Conservation (phyloP, 2,888 invertebrate species). For the Disparrhopalites patrizii region DNA sequence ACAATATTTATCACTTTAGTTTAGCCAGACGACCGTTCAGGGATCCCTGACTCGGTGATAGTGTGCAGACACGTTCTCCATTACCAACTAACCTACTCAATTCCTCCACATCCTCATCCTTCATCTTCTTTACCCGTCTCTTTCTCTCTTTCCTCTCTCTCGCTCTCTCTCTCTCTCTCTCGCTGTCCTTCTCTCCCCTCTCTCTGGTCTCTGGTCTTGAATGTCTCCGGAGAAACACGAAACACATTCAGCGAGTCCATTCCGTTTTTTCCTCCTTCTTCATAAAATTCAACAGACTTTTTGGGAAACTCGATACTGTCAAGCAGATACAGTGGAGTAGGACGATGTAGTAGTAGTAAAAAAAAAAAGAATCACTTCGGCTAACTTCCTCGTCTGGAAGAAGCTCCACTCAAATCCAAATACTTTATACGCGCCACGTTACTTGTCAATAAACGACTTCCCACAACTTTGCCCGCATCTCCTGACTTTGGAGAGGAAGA, state of each 20-base stretch:
- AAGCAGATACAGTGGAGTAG: constrained; percentile 1
- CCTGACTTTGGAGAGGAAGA: not conserved
- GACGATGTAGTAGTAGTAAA: too few species aligned
- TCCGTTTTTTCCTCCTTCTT: not conserved
- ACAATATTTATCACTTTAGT: constrained; percentile 27
- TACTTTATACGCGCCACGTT: too few species aligned
- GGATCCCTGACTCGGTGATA: constrained; percentile 20
- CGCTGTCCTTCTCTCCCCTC: not conserved
- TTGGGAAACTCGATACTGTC: constrained; percentile 8
- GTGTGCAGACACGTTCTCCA: constrained; percentile 13
- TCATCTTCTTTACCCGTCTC: constrained; percentile 19
- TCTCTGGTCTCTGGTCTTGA: too few species aligned
- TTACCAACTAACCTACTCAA: constrained; percentile 22
- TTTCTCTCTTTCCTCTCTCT: too few species aligned
- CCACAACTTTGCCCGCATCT: not conserved
- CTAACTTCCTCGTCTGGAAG: too few species aligned
- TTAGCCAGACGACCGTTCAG: constrained; percentile 25
- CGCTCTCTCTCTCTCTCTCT: not conserved
- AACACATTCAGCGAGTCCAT: not conserved
- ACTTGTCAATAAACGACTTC: too few species aligned
- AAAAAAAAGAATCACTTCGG: constrained; percentile 4
- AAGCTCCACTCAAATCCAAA: too few species aligned
- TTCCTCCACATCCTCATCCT: constrained; percentile 21
- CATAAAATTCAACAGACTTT: constrained; percentile 7
- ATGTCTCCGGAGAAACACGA: not conserved